Evolutionary conservation across 2,113 vertebrate species (phyloP).

Genomic region (Rhinoptilus africanus): DNA sequence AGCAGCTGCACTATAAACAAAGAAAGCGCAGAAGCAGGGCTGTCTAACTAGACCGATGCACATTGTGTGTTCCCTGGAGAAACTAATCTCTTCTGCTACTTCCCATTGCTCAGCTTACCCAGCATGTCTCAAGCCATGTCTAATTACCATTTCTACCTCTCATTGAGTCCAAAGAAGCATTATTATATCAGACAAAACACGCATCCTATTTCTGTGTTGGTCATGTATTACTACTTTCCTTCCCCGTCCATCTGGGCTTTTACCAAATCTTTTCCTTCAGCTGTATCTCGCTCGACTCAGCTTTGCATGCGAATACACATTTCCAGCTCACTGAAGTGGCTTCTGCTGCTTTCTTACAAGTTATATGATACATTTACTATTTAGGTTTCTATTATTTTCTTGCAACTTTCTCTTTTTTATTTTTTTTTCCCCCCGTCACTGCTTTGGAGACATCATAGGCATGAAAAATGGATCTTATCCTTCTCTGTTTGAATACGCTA

Average conservation of each 20-base stretch:
- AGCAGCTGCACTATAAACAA: not conserved
- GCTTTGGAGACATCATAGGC: not conserved
- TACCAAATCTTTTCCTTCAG: not conserved
- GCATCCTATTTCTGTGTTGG: not conserved
- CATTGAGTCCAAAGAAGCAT: not conserved
- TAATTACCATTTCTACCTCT: not conserved
- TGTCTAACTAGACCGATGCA: not conserved
- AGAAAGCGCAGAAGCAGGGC: not conserved
- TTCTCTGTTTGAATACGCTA: not conserved
- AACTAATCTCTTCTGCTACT: not conserved
- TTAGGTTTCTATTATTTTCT: not conserved
- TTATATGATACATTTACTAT: not conserved
- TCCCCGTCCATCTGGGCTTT: not conserved
- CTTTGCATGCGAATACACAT: not conserved
- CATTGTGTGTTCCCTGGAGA: not conserved
- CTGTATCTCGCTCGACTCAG: not conserved
- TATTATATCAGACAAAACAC: not conserved
- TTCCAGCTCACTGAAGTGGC: not conserved
- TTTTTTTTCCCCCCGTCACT: fast-evolving
- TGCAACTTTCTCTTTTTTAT: not conserved
- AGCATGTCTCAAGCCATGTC: not conserved
- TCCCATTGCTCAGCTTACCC: not conserved
- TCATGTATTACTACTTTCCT: not conserved
- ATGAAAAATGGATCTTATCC: not conserved
- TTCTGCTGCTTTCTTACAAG: not conserved